phyloP scores from a whole-genome alignment of 2,113 vertebrate genomes.

The Dicentrarchus labrax region DNA sequence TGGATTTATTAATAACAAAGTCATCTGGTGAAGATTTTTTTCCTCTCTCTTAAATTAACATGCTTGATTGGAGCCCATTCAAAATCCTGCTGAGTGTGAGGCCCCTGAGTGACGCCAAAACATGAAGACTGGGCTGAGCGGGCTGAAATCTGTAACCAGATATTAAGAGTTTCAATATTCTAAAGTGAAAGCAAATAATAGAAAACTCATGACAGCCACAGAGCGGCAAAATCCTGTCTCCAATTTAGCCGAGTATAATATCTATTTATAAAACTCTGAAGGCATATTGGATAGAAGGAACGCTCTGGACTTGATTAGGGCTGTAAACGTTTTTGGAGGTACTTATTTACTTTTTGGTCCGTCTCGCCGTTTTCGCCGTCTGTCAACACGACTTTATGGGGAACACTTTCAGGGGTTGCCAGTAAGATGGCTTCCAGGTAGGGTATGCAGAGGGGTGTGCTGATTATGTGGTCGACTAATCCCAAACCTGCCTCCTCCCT shows the following conservation, averaged over 20 bases:
- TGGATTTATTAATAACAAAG: slow-evolving; percentile 76
- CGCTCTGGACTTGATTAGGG: slow-evolving; percentile 86
- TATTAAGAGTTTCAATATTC: slow-evolving; percentile 82
- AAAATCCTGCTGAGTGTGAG: slow-evolving; percentile 71
- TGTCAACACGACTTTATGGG: slow-evolving; percentile 78
- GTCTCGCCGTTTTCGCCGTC: slow-evolving; percentile 77
- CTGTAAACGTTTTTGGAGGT: slow-evolving; percentile 80
- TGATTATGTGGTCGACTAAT: slow-evolving; percentile 79
- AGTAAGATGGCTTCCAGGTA: slow-evolving; percentile 75
- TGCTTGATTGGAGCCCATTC: slow-evolving; percentile 71
- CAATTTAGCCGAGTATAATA: slow-evolving; percentile 82
- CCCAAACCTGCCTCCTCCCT: slow-evolving; percentile 62
- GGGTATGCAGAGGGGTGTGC: slow-evolving; percentile 39
- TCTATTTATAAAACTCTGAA: slow-evolving; percentile 84
- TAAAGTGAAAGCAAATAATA: slow-evolving; percentile 84
- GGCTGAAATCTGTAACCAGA: slow-evolving; percentile 83
- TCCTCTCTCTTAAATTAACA: slow-evolving; percentile 74
- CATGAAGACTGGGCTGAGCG: slow-evolving; percentile 70
- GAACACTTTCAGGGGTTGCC: slow-evolving; percentile 70
- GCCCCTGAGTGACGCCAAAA: slow-evolving; percentile 70
- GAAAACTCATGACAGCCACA: slow-evolving; percentile 82
- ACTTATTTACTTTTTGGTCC: slow-evolving; percentile 80
- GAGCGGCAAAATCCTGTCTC: slow-evolving; percentile 81
- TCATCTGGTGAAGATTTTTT: slow-evolving; percentile 70
- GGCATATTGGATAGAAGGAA: slow-evolving; percentile 73